A percentile compares a stretch with the other conserved stretches of the same genome.
These are phyloP conservation scores for Ammodytes marinus DNA, from an alignment of 2,113 vertebrate genomes.

Conservation along the genomic window DNA sequence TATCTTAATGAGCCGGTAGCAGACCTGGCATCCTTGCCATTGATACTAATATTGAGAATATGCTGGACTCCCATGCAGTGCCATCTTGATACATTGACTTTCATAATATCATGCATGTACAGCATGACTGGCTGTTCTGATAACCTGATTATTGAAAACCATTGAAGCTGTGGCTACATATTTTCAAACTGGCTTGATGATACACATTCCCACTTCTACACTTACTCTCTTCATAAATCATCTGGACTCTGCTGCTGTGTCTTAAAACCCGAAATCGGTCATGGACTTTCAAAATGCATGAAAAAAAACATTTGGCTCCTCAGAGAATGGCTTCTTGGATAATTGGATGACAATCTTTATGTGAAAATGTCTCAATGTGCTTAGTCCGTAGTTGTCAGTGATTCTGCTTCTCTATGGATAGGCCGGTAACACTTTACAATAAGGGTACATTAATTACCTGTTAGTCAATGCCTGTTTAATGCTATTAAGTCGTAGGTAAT, in stretches of 20 bases:
- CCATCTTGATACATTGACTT: background rate
- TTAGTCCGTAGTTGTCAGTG: background rate
- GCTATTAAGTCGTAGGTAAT: too few relatives aligned
- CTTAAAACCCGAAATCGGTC: constrained; percentile 3
- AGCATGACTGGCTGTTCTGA: too few relatives aligned
- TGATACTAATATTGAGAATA: constrained; percentile 1
- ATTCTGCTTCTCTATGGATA: background rate
- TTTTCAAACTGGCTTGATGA: constrained; percentile 7
- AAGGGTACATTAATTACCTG: too few relatives aligned
- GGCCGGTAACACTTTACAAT: too few relatives aligned
- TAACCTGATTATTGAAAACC: too few relatives aligned
- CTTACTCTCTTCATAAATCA: constrained; percentile 6
- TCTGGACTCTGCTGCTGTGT: background rate
- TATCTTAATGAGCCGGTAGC: background rate
- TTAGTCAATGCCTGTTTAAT: too few relatives aligned
- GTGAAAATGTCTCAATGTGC: background rate
- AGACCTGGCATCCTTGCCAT: background rate
- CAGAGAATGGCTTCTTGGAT: background rate
- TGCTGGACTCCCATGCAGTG: background rate
- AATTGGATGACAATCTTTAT: constrained; percentile 1
- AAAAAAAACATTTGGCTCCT: background rate
- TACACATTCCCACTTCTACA: background rate
- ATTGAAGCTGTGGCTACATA: too few relatives aligned
- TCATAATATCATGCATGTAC: too few relatives aligned
- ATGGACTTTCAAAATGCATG: background rate